phyloP scores from a whole-genome alignment of 37 sponge, comb jelly and placozoan species.

The Spongilla lacustris region DNA sequence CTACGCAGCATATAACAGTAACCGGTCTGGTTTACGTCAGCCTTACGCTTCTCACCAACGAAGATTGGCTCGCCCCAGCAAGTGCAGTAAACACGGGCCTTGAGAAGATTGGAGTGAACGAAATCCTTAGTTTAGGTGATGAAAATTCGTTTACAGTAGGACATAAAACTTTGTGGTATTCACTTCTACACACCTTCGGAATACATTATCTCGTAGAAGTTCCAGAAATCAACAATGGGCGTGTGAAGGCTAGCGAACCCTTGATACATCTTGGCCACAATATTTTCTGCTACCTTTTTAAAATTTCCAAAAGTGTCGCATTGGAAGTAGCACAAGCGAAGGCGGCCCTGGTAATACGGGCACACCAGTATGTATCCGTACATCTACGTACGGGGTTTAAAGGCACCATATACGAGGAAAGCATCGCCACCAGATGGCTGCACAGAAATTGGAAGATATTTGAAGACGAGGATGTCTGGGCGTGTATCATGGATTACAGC shows the following conservation, averaged over 20 bases:
- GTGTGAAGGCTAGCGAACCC: not conserved
- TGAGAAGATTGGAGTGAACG: not conserved
- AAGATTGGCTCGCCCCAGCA: not conserved
- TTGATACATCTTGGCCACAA: conserved; percentile 3
- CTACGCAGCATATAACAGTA: not conserved
- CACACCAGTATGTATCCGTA: conserved; percentile 15
- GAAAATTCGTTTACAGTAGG: not conserved
- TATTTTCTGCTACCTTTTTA: conserved; percentile 23
- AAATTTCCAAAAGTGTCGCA: not conserved
- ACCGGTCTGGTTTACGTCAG: not conserved
- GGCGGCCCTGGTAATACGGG: conserved; percentile 3
- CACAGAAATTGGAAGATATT: conserved; percentile 1
- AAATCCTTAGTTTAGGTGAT: not conserved
- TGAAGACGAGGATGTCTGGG: not conserved
- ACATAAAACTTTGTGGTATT: conserved; percentile 13
- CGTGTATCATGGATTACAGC: not conserved
- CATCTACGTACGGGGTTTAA: conserved; percentile 51
- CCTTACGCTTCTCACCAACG: not conserved
- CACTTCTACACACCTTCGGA: conserved; percentile 10
- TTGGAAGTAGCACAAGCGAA: not conserved
- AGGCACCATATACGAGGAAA: conserved; percentile 24
- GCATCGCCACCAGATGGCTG: not conserved
- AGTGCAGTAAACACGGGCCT: not conserved
- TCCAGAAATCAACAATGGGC: conserved; percentile 11
- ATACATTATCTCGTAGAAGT: conserved; percentile 22